Base-by-base conservation (phyloP, 2,113 vertebrate genomes). In the Drymodes brunneopygia region DNA sequence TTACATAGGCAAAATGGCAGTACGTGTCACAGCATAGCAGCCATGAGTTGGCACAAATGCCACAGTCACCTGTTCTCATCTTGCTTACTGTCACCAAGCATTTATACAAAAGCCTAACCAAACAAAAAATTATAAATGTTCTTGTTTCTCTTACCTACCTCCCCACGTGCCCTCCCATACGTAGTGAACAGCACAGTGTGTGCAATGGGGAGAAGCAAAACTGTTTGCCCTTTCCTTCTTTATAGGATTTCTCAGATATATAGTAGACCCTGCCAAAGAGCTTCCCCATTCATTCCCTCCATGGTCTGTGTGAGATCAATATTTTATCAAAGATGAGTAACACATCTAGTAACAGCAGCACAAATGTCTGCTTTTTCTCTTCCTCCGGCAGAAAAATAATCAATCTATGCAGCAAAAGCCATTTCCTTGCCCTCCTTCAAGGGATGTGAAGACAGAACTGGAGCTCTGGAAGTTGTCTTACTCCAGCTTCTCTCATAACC, bases 391-490 rank as follows among this genome's bases (percentile, higher is more conserved):
- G 45, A 74, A 89, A 84, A 61, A 75, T 35, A 75, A 91, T 90
- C 74, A 82, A 27, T 84, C 45, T 23, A 16, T 75, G 51, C 51
- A 82, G n/a, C 33, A 85, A 79, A 87, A 95, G 20, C 38, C 3
- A 6, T 44, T 69, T 57, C 42, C 64, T 69, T 86, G 28, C 35
- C 48, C 21, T 88, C 23, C 25, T 42, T 70, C 6, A 1, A 57
- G 58, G 61, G 18, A 58, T 71, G 13, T 23, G 24, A 74, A 78
- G 58, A 27, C 36, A 50, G 28, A 91, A 44, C 10, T 29, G 35
- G 42, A 70, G 36, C 17, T 92, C 77, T 94, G 78, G 66, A 72
- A 71, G 27, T 66, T 91, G 54, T 83, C 64, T 90, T 58, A 27
- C 42, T 77, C 9, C 50, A 77, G 17, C 8, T 84, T 70, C 82